phyloP scores from a whole-genome alignment of 2,888 invertebrate species.

The Xylota sylvarum region DNA sequence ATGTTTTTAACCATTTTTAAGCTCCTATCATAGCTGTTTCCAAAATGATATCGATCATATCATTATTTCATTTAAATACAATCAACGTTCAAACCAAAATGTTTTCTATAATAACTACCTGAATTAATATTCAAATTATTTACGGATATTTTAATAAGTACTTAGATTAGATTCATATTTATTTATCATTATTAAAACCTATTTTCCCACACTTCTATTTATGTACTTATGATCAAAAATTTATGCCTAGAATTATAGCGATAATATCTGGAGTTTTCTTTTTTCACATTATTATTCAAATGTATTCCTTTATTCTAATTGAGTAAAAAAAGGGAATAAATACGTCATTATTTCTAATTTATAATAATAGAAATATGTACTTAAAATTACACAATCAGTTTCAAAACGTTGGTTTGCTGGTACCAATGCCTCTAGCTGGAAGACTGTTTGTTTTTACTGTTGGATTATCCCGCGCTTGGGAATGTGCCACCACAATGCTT shows the following conservation, averaged over 20 bases:
- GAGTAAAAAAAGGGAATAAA: constrained; percentile 52
- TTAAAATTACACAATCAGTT: constrained; percentile 25
- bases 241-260: background rate
- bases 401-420: constrained; percentile 83
- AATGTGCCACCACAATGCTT: constrained; percentile 95
- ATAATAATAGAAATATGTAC: constrained; percentile 40
- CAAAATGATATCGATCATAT: no score
- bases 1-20: no score
- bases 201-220: constrained; percentile 27
- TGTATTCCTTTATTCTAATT: constrained; percentile 48
- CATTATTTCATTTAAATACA: no score
- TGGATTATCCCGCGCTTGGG: constrained; percentile 85
- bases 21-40: no score
- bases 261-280: constrained; percentile 14
- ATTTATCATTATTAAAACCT: constrained; percentile 21
- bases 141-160: background rate
- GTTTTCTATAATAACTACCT: no score
- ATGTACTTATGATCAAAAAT: background rate
- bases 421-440: constrained; percentile 84
- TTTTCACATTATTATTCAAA: constrained; percentile 5
- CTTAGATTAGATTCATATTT: constrained; percentile 6
- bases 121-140: background rate
- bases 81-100: no score
- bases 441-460: constrained; percentile 85
- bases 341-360: constrained; percentile 33